Conservation (phyloP, 2,797 vertebrate genomes). For the Hylomyscus alleni region DNA sequence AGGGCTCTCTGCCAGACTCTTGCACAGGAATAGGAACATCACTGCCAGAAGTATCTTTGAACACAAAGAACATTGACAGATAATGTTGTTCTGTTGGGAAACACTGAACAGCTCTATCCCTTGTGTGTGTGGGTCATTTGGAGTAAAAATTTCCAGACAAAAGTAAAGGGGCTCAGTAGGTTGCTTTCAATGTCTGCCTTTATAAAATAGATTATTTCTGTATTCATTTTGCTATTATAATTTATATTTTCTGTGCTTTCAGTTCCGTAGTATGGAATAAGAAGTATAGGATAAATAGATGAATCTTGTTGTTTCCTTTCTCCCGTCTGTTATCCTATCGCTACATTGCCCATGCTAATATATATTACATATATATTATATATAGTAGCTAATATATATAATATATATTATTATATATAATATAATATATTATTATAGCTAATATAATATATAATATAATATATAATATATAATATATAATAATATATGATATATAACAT, state of each 20-base stretch:
- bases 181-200: constrained; percentile 37
- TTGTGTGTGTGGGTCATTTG: constrained; percentile 51
- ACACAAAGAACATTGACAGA: constrained; percentile 76
- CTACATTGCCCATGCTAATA: not conserved
- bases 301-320: constrained; percentile 11
- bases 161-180: constrained; percentile 25
- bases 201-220: constrained; percentile 58
- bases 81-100: constrained; percentile 64
- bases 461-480: too few species aligned
- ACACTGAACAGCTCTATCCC: constrained; percentile 13
- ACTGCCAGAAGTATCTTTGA: constrained; percentile 75
- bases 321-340: not conserved
- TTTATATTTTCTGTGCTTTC: constrained; percentile 9
- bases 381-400: not conserved
- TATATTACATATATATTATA: too few species aligned
- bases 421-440: too few species aligned
- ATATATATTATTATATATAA: too few species aligned
- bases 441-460: too few species aligned
- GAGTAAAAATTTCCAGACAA: constrained; percentile 59
- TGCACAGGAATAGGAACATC: constrained; percentile 81
- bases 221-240: not conserved
- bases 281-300: not conserved
- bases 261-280: not conserved
- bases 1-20: constrained; percentile 77
- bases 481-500: too few species aligned